Conservation (phyloP, 2,888 invertebrate species). For the Chloromyia formosa region DNA sequence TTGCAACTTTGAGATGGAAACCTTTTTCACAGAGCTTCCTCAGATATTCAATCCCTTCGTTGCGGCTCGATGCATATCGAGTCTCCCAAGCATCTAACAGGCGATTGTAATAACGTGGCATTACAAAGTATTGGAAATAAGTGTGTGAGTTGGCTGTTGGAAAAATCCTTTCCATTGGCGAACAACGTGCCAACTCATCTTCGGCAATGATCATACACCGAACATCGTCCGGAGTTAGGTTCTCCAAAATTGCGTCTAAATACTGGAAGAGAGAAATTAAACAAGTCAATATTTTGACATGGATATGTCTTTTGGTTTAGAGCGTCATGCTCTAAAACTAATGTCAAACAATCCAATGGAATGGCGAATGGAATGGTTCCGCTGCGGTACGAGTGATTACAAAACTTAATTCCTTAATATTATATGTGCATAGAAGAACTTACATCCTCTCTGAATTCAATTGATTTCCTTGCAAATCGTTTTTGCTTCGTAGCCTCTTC, state of each 20-base stretch:
- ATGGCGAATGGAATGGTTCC: too few species aligned
- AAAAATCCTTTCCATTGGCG: conserved; percentile 82
- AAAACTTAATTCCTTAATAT: too few species aligned
- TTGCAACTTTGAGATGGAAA: conserved; percentile 76
- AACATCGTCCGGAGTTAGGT: conserved; percentile 89
- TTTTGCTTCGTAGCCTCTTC: conserved; percentile 72
- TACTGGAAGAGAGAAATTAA: conserved; percentile 66
- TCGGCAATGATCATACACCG: conserved; percentile 85
- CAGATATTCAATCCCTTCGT: conserved; percentile 68
- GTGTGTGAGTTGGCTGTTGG: conserved; percentile 78
- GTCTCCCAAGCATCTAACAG: conserved; percentile 92
- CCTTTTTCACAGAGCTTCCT: conserved; percentile 74
- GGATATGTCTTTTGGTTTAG: background rate
- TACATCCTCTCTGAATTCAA: conserved; percentile 61
- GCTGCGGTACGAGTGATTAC: too few species aligned
- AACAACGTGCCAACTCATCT: conserved; percentile 80
- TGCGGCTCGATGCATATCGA: conserved; percentile 72
- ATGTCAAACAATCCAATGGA: background rate
- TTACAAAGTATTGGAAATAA: conserved; percentile 84
- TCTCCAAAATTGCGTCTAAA: conserved; percentile 80
- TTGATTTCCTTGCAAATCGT: conserved; percentile 59
- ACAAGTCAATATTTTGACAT: background rate
- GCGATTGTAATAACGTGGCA: conserved; percentile 88
- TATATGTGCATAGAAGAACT: conserved; percentile 5
- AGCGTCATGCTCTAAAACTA: background rate